Conservation (phyloP, 2,888 invertebrate species). For the Bugula neritina region DNA sequence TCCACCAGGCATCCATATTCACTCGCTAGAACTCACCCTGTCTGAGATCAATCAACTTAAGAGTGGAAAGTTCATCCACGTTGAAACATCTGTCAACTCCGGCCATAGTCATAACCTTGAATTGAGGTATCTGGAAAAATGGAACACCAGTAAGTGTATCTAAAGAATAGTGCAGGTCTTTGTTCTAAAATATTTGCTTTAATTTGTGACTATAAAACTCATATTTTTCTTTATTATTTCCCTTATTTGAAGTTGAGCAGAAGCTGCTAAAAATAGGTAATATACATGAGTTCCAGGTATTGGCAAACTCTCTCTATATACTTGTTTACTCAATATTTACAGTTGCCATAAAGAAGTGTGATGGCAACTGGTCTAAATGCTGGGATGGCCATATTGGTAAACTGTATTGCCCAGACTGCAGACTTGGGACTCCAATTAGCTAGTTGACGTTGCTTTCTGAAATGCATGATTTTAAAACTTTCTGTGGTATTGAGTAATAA, state of each 20-base stretch:
- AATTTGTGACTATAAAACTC: too few relatives aligned
- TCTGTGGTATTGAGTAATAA: too few relatives aligned
- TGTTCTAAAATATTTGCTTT: too few relatives aligned
- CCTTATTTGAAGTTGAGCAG: too few relatives aligned
- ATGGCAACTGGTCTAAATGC: conserved; percentile 32
- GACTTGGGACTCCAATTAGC: not conserved
- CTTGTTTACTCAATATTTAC: not conserved
- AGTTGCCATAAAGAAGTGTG: conserved; percentile 30
- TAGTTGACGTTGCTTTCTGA: too few relatives aligned
- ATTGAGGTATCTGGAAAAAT: not conserved
- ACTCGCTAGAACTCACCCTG: conserved; percentile 1
- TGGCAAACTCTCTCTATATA: too few relatives aligned
- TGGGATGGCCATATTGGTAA: conserved; percentile 35
- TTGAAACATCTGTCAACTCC: not conserved
- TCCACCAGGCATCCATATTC: not conserved
- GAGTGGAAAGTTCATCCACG: not conserved
- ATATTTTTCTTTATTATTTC: too few relatives aligned
- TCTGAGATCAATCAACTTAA: not conserved
- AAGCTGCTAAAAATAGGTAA: too few relatives aligned
- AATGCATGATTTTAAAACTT: too few relatives aligned
- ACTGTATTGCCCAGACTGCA: conserved; percentile 2
- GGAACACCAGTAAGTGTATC: conserved; percentile 21
- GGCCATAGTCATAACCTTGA: not conserved
- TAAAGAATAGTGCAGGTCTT: too few relatives aligned
- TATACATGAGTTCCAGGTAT: too few relatives aligned